Conservation (phyloP, 2,888 invertebrate species). For the Troglohyphantes excavatus region DNA sequence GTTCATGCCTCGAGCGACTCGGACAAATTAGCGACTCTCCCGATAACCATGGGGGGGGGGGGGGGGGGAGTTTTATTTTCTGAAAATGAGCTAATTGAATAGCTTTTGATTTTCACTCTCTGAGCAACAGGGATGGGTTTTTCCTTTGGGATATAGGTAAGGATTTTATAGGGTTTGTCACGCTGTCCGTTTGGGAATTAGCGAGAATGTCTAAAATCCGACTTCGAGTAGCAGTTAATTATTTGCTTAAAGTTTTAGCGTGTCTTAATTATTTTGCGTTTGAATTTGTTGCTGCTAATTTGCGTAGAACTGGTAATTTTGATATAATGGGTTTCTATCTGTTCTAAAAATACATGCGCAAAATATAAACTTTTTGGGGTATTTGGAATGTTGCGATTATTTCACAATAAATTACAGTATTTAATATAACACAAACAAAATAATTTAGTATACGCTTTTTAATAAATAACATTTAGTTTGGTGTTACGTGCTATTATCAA, state of each 20-base stretch:
- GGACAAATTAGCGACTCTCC: conserved; percentile 37
- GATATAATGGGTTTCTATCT: too few species aligned
- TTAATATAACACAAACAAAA: too few species aligned
- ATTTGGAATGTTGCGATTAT: too few species aligned
- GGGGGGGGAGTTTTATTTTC: conserved; percentile 14
- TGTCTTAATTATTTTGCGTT: too few species aligned
- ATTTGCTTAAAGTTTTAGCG: not conserved
- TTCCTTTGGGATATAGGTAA: not conserved
- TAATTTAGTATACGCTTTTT: too few species aligned
- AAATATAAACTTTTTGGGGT: too few species aligned
- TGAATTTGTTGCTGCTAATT: too few species aligned
- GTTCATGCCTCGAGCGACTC: conserved; percentile 13
- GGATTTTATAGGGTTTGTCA: not conserved
- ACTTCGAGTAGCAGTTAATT: not conserved
- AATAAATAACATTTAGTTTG: too few species aligned
- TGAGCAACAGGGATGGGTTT: not conserved
- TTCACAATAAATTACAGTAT: too few species aligned
- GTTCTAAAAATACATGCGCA: too few species aligned
- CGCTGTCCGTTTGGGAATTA: not conserved
- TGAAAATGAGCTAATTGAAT: conserved; percentile 24
- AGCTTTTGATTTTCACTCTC: conserved; percentile 29
- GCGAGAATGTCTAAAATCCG: not conserved
- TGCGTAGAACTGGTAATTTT: too few species aligned
- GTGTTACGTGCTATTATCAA: too few species aligned
- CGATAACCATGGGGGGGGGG: conserved; percentile 5